Evolutionary conservation across 2,797 vertebrate species (phyloP).

Genomic region (Sebastes kiyomatsui): DNA sequence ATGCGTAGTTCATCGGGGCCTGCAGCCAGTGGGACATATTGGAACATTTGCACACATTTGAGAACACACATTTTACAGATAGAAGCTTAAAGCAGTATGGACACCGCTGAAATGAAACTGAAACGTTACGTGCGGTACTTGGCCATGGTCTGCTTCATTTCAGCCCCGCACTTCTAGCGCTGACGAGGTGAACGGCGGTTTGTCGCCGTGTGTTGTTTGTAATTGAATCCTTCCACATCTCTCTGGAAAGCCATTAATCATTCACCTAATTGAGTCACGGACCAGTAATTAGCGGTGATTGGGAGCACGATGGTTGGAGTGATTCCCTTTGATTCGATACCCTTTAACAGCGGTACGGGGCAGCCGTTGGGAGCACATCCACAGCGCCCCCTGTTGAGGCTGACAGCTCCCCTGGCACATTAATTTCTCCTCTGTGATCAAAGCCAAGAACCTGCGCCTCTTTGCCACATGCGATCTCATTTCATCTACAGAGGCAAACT

Average conservation of each 20-base stretch:
- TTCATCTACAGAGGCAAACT: slow-evolving; percentile 58
- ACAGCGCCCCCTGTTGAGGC: slow-evolving; percentile 67
- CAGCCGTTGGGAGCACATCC: slow-evolving; percentile 32
- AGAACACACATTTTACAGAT: slow-evolving; percentile 33
- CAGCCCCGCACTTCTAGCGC: slow-evolving; percentile 20
- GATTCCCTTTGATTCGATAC: slow-evolving; percentile 68
- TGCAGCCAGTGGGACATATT: slow-evolving; percentile 39
- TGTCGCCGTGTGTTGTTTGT: slow-evolving; percentile 62
- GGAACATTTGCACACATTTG: slow-evolving; percentile 39
- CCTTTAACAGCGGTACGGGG: slow-evolving; percentile 9
- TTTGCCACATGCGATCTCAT: slow-evolving; percentile 66
- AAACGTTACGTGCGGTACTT: slow-evolving; percentile 13
- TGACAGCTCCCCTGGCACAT: slow-evolving; percentile 41
- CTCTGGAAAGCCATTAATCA: slow-evolving; percentile 76
- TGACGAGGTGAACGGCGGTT: slow-evolving; percentile 49
- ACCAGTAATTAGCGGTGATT: slow-evolving; percentile 77
- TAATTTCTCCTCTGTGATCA: slow-evolving; percentile 59
- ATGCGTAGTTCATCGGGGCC: slow-evolving; percentile 47
- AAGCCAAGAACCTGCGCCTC: slow-evolving; percentile 51
- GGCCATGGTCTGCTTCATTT: slow-evolving; percentile 45
- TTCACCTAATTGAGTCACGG: slow-evolving; percentile 76
- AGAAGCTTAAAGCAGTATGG: slow-evolving; percentile 38
- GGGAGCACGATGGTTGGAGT: slow-evolving; percentile 63
- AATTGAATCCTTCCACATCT: slow-evolving; percentile 76
- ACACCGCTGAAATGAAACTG: slow-evolving; percentile 39